These are phyloP conservation scores for Drosophila subpulchrella DNA, from an alignment of 1,140 invertebrate genomes.

Conservation along the genomic window DNA sequence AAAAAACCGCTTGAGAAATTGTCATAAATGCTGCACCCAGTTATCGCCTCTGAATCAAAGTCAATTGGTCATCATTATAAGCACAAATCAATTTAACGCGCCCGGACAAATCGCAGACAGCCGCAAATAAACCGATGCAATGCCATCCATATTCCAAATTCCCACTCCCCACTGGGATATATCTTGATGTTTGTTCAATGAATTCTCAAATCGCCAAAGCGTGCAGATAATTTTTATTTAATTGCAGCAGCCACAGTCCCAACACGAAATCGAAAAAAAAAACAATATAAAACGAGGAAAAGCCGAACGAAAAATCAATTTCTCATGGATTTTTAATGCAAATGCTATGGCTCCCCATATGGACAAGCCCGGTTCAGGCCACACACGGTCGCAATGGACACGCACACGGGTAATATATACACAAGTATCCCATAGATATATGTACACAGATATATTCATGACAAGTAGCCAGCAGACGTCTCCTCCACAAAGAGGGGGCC, in stretches of 20 bases:
- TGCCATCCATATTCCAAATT: constrained; percentile 28
- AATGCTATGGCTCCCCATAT: constrained; percentile 58
- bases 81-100: constrained; percentile 59
- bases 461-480: constrained; percentile 59
- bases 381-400: constrained; percentile 29
- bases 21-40: constrained; percentile 23
- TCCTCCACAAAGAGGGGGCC: constrained; percentile 1
- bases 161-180: constrained; percentile 34
- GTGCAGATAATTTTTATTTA: constrained; percentile 80
- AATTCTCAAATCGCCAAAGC: constrained; percentile 77
- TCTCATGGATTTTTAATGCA: constrained; percentile 73
- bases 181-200: constrained; percentile 74
- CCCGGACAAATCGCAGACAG: constrained; percentile 38
- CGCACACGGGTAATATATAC: constrained; percentile 1
- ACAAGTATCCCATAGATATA: neutral
- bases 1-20: constrained; percentile 7
- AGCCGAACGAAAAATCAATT: constrained; percentile 49
- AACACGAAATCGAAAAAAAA: constrained; percentile 20
- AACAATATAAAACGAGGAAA: constrained; percentile 13
- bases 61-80: constrained; percentile 32
- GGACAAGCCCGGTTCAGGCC: constrained; percentile 47
- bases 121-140: constrained; percentile 25
- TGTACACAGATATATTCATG: constrained; percentile 24
- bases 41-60: constrained; percentile 32
- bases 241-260: constrained; percentile 48